Percentiles rank a stretch among this genome's conserved stretches.
phyloP scores from a whole-genome alignment of 2,113 vertebrate species.

The Limanda limanda region DNA sequence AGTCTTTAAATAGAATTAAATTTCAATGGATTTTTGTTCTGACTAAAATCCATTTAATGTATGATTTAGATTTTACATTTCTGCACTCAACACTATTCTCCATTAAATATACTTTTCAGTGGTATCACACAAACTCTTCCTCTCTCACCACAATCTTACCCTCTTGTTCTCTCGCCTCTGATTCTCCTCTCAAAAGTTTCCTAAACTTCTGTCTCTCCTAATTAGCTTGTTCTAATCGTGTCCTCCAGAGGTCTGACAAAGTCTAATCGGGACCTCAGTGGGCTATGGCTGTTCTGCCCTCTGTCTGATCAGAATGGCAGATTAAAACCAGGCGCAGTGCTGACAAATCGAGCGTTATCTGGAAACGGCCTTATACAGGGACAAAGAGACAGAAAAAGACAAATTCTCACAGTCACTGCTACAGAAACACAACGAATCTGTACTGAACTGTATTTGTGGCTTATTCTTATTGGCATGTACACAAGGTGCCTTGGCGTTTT shows the following conservation, averaged over 20 bases:
- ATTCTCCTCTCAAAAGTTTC: conserved; percentile 66
- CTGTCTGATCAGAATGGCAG: conserved; percentile 54
- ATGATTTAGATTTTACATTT: too few species aligned
- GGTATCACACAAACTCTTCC: neutral
- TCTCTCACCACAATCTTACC: neutral
- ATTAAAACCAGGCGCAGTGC: conserved; percentile 43
- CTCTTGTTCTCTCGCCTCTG: conserved; percentile 15
- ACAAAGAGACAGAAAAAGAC: conserved; percentile 19
- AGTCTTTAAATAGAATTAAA: too few species aligned
- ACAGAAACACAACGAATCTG: neutral
- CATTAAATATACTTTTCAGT: too few species aligned
- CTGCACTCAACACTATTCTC: neutral
- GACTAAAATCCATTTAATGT: too few species aligned
- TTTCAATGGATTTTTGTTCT: too few species aligned
- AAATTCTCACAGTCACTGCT: conserved; percentile 3
- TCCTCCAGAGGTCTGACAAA: conserved; percentile 73
- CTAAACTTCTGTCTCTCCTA: conserved; percentile 54
- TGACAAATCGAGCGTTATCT: conserved; percentile 46
- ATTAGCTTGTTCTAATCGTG: conserved; percentile 80
- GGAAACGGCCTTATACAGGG: neutral
- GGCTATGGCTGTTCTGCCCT: conserved; percentile 48
- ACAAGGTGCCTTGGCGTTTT: too few species aligned
- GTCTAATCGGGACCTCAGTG: conserved; percentile 68
- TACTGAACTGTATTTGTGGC: neutral
- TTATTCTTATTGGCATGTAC: neutral